Percentiles rank a stretch among this genome's conserved stretches.
phyloP scores from a whole-genome alignment of 2,113 vertebrate genomes.

The Microtus oregoni region DNA sequence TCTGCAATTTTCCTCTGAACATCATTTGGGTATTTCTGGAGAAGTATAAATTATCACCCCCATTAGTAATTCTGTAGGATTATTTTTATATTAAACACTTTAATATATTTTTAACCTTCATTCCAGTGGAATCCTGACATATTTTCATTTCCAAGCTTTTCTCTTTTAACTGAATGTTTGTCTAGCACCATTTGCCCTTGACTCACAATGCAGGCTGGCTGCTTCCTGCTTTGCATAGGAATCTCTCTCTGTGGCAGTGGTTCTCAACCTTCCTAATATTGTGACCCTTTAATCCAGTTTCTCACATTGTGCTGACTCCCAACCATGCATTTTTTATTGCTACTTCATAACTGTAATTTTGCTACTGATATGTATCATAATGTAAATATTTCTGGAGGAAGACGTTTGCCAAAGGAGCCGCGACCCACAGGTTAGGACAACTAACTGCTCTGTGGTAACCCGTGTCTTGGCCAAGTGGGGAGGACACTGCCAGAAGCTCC shows the following conservation, averaged over 20 bases:
- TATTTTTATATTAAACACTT: constrained; percentile 17
- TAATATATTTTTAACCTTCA: not conserved
- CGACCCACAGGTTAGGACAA: not conserved
- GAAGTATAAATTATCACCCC: not conserved
- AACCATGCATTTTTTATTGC: not conserved
- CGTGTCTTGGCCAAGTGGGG: not conserved
- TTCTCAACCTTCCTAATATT: not conserved
- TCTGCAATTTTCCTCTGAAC: not conserved
- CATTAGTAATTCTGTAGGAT: constrained; percentile 25
- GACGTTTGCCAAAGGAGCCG: not conserved
- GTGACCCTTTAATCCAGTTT: not conserved
- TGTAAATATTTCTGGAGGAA: not conserved
- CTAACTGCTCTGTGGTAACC: not conserved
- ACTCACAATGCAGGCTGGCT: not conserved
- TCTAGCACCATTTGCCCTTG: not conserved
- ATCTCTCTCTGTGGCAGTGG: not conserved
- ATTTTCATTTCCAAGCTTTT: not conserved
- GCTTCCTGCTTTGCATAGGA: not conserved
- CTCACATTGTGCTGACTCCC: not conserved
- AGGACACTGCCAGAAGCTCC: not conserved
- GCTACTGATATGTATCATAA: not conserved
- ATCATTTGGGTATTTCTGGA: not conserved
- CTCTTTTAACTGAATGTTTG: not conserved
- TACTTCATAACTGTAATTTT: not conserved
- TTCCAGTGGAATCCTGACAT: not conserved